Conservation (phyloP, 2,797 vertebrate genomes). For the Sitta carolinensis region DNA sequence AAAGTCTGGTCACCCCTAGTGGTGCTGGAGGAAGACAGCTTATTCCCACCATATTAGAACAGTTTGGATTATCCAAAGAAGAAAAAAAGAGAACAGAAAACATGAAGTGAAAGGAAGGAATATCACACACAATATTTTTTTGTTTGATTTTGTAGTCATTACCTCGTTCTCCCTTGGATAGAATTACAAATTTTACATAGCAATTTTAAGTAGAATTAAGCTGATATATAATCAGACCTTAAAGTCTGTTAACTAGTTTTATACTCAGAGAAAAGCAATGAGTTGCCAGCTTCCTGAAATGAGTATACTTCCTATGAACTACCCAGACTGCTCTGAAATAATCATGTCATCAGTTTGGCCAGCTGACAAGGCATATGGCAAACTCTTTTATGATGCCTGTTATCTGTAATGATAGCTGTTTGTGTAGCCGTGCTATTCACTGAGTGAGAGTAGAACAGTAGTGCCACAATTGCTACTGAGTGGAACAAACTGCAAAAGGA, state of each 20-base stretch:
- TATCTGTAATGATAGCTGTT: conserved; percentile 44
- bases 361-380: conserved; percentile 50
- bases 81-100: not conserved
- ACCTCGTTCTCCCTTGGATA: not conserved
- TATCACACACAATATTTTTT: not conserved
- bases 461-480: conserved; percentile 2
- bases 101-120: not conserved
- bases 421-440: not conserved
- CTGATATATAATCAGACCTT: not conserved
- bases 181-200: not conserved
- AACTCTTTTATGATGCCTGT: conserved; percentile 22
- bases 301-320: not conserved
- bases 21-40: not conserved
- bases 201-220: not conserved
- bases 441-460: not conserved
- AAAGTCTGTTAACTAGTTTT: not conserved
- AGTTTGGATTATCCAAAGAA: not conserved
- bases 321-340: not conserved
- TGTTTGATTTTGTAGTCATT: not conserved
- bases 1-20: not conserved
- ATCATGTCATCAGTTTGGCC: conserved; percentile 11
- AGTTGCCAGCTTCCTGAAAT: not conserved
- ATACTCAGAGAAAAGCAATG: not conserved
- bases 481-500: conserved; percentile 12
- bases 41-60: not conserved